phyloP scores from a whole-genome alignment of 1,140 invertebrate genomes.

The Sitobion miscanthi region DNA sequence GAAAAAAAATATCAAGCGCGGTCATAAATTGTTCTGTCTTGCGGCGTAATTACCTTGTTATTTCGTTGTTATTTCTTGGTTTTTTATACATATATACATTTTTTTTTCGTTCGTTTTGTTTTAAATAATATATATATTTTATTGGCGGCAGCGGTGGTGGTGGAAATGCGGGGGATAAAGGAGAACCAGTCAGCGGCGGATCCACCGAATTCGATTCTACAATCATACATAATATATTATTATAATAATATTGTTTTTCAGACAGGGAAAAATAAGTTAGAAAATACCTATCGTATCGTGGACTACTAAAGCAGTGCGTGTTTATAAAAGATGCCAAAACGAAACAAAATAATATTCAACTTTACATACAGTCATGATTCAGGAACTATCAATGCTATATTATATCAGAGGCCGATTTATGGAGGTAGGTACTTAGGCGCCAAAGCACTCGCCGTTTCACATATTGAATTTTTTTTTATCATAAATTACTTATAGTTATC shows the following conservation, averaged over 20 bases:
- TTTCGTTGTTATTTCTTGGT: background rate
- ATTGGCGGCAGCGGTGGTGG: background rate
- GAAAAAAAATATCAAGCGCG: background rate
- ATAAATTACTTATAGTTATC: no score
- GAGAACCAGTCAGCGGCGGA: background rate
- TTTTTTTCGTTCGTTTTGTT: background rate
- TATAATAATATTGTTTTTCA: background rate
- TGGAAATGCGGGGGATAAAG: background rate
- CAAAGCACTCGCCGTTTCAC: no score
- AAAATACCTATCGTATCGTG: background rate
- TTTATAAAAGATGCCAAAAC: background rate
- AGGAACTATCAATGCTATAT: no score
- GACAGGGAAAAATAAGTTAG: background rate
- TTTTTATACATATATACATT: background rate
- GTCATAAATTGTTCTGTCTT: constrained; percentile 23
- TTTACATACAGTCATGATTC: no score
- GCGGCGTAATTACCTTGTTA: constrained; percentile 13
- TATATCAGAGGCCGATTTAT: no score
- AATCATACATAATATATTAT: background rate
- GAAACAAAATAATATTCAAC: background rate
- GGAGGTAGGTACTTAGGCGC: no score
- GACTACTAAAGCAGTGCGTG: background rate
- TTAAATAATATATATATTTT: background rate
- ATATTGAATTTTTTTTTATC: no score
- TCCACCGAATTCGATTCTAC: background rate